Evolutionary conservation across 2,797 vertebrate genomes (phyloP).

Genomic region (Hafferia zeledoni): DNA sequence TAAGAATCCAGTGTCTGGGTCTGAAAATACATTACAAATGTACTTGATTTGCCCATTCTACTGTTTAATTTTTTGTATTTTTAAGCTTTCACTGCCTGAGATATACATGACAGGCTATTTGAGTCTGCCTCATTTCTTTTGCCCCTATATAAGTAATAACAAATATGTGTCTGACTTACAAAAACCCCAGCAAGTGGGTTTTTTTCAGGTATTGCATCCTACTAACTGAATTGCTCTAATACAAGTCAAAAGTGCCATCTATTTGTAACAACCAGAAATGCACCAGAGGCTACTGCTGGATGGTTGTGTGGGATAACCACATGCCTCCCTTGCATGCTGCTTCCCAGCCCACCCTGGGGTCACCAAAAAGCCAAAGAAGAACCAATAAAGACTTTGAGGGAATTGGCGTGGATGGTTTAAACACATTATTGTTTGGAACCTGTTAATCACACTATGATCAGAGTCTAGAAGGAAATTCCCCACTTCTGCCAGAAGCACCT

Average conservation of each 20-base stretch:
- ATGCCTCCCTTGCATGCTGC: background rate
- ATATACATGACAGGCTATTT: constrained; percentile 42
- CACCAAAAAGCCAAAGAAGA: background rate
- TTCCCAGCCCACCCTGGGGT: background rate
- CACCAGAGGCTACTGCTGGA: constrained; percentile 1
- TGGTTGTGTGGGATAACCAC: background rate
- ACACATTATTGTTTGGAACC: accelerated
- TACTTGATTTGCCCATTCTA: background rate
- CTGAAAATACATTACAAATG: background rate
- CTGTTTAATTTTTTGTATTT: constrained; percentile 39
- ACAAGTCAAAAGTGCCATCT: constrained; percentile 86
- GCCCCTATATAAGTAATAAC: constrained; percentile 50
- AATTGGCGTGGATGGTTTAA: background rate
- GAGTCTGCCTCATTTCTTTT: constrained; percentile 67
- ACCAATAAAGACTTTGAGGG: background rate
- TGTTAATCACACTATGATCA: background rate
- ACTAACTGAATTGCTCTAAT: constrained; percentile 25
- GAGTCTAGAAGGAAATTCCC: background rate
- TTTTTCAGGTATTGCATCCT: constrained; percentile 29
- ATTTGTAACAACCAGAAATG: constrained; percentile 78
- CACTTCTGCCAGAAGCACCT: background rate
- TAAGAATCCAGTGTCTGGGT: background rate
- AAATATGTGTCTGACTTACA: constrained; percentile 48
- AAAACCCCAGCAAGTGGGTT: background rate
- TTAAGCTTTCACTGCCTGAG: constrained; percentile 51